These are phyloP conservation scores for Agrotis segetum DNA, from an alignment of 2,888 invertebrate species.

Conservation along the genomic window DNA sequence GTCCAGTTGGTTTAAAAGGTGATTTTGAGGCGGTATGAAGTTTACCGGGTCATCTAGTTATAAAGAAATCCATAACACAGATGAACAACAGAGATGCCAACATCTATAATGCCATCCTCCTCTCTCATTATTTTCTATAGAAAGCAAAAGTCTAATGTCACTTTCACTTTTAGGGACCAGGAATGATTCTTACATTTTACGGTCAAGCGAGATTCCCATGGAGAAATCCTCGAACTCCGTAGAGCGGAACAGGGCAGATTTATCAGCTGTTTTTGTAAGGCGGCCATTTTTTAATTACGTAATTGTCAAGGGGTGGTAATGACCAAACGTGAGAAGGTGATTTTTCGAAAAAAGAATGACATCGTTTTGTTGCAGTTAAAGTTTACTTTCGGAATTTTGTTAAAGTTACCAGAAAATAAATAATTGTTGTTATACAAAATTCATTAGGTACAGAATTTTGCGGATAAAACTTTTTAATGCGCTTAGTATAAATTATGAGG, in stretches of 20 bases:
- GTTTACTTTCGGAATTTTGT: neutral
- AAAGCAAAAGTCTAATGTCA: slow-evolving; percentile 77
- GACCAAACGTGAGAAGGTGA: slow-evolving; percentile 55
- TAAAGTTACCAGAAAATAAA: neutral
- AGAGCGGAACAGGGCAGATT: slow-evolving; percentile 77
- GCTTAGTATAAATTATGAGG: slow-evolving; percentile 24
- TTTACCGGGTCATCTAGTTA: no score
- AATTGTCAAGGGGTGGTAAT: slow-evolving; percentile 65
- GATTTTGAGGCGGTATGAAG: no score
- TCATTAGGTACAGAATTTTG: neutral
- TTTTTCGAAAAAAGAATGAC: slow-evolving; percentile 36
- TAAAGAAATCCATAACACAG: neutral
- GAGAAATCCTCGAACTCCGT: slow-evolving; percentile 70
- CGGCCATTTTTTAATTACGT: slow-evolving; percentile 50
- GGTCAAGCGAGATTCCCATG: slow-evolving; percentile 67
- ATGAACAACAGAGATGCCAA: neutral
- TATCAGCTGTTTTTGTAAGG: slow-evolving; percentile 79
- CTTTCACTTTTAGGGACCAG: slow-evolving; percentile 74
- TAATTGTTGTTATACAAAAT: no score
- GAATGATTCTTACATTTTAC: slow-evolving; percentile 76
- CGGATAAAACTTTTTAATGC: neutral
- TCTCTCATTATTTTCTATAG: slow-evolving; percentile 46
- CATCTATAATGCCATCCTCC: slow-evolving; percentile 25
- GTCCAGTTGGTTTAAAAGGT: no score
- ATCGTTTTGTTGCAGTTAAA: slow-evolving; percentile 27